Evolutionary conservation across 1,140 invertebrate genomes (phyloP), one percentile per base, ranked within the genome.

Genomic region (Thaumatotibia leucotreta): DNA sequence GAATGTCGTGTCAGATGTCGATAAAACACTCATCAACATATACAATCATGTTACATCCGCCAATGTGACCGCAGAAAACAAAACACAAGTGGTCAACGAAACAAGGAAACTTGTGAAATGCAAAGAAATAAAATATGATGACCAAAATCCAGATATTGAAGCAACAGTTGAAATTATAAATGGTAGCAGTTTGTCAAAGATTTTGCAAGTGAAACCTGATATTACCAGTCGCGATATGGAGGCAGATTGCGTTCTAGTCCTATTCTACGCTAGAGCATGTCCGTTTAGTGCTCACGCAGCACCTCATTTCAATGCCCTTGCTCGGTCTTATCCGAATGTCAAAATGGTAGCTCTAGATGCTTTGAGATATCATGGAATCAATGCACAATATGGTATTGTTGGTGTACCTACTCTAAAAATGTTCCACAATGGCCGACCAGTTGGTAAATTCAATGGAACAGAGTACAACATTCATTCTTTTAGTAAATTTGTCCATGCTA

Each of bases 341-440:
- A 96, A 96, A 88, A 94, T 98, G 81, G 95, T 97, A 27, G 98
- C 97, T 9, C 94, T 99, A 14, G 97, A 99, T 93, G 97, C 97
- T 0, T 94, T 96, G 68, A 94, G 95, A 79, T 95, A 97, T 81
- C 95, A 95, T 73, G 94, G 95, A 52, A 96, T 98, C 31, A 98
- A 98, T 89, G 96, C 97, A 0, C 96, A 97, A 79, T 98, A 97
- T 92, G 97, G 98, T 17, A 96, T 98, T 70, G 95, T 98, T n/a
- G 97, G 97, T 17, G 95, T 99, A 23, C 98, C 98, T 35, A 98
- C 97, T 32, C 84, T 99, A 9, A 94, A 99, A 88, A 92, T 99
- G 63, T 97, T 99, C 77, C 97, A 99, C 82, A 98, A 98, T 91
- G 97, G 97, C 0, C 94, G 96, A 81, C 94, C 97, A 23, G 93